A percentile compares a stretch with the other conserved stretches of the same genome.
Conservation (phyloP, 92 coral and sea anemone genomes). For the Zoanthus sociatus region DNA sequence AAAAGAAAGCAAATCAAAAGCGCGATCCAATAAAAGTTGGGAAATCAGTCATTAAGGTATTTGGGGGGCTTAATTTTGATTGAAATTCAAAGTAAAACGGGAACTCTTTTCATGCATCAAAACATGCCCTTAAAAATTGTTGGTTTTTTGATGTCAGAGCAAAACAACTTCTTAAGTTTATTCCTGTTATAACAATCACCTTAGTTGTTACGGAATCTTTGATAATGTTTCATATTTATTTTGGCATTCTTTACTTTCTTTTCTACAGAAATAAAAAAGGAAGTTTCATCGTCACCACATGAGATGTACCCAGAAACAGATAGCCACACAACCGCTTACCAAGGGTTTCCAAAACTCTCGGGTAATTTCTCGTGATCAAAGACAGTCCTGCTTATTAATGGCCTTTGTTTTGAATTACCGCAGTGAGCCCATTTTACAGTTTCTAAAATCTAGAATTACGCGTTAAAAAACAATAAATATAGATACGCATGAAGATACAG, state of each 20-base stretch:
- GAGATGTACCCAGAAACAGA: conserved; percentile 70
- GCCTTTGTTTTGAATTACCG: conserved; percentile 21
- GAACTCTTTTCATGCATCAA: not conserved
- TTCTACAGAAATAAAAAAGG: conserved; percentile 83
- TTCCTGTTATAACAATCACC: conserved; percentile 34
- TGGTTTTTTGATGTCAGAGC: conserved; percentile 14
- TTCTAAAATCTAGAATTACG: conserved; percentile 60
- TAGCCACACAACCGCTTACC: conserved; percentile 41
- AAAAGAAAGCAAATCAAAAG: conserved; percentile 59
- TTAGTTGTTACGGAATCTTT: conserved; percentile 37
- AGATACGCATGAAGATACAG: conserved; percentile 58
- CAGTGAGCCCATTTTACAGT: conserved; percentile 38
- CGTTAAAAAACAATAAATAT: conserved; percentile 50
- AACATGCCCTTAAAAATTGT: conserved; percentile 32
- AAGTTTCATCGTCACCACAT: conserved; percentile 69
- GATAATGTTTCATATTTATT: conserved; percentile 25
- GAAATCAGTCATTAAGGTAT: conserved; percentile 69
- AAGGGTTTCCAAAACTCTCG: conserved; percentile 44
- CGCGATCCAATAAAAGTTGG: conserved; percentile 63
- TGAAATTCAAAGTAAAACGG: not conserved
- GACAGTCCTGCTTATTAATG: not conserved
- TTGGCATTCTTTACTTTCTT: conserved; percentile 25
- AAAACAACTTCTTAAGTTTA: conserved; percentile 29
- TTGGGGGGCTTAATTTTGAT: conserved; percentile 3
- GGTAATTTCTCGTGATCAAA: conserved; percentile 49